A percentile compares a stretch with the other conserved stretches of the same genome.
phyloP scores from a whole-genome alignment of 2,113 vertebrate genomes.

The Nannospalax galili region DNA sequence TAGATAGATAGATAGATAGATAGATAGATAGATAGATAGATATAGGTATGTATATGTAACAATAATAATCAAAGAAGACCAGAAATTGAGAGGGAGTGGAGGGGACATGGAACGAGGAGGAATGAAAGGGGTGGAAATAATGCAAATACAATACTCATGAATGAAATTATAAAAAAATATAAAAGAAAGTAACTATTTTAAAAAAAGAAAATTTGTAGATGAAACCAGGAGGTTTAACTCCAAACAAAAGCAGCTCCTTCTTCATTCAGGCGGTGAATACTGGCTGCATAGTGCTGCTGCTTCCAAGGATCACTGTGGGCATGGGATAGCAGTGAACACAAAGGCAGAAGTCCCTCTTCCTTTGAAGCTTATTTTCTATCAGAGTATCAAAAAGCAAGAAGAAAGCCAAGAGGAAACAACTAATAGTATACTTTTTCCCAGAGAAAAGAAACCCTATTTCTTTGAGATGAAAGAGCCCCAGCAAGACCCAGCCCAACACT shows the following conservation, averaged over 20 bases:
- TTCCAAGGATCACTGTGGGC: background rate
- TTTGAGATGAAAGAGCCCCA: conserved; percentile 24
- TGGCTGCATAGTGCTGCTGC: background rate
- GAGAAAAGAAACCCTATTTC: background rate
- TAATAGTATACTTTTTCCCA: background rate
- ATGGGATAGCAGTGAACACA: background rate
- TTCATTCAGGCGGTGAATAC: background rate
- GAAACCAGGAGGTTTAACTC: conserved; percentile 8
- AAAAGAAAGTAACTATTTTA: background rate
- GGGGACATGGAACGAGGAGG: too few relatives aligned
- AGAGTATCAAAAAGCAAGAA: background rate
- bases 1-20: too few relatives aligned
- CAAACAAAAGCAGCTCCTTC: background rate
- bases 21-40: too few relatives aligned
- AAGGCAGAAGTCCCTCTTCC: background rate
- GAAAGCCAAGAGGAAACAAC: background rate
- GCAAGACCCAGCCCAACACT: background rate
- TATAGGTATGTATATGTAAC: too few relatives aligned
- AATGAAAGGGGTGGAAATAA: too few relatives aligned
- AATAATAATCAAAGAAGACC: too few relatives aligned
- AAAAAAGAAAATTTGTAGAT: background rate
- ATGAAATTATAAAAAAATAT: background rate
- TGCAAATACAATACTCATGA: too few relatives aligned
- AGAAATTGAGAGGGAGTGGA: too few relatives aligned
- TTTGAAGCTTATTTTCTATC: conserved; percentile 5